phyloP scores from a whole-genome alignment of 2,113 vertebrate species.

The Psephotus haematonotus region DNA sequence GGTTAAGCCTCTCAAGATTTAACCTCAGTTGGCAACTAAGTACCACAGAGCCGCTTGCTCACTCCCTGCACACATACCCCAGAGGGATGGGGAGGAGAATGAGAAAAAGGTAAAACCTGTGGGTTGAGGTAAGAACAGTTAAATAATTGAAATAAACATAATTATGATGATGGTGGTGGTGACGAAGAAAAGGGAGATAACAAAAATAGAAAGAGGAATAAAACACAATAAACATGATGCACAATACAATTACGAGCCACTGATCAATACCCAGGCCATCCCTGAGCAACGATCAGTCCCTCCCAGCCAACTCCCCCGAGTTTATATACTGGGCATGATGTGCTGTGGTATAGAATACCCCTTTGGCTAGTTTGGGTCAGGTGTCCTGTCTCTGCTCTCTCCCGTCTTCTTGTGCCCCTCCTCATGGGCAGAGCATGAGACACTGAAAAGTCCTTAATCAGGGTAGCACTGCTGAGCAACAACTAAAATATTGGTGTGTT shows the following conservation, averaged over 20 bases:
- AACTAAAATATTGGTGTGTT: not conserved
- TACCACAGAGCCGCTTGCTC: not conserved
- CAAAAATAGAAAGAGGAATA: not conserved
- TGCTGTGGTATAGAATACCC: not conserved
- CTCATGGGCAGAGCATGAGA: not conserved
- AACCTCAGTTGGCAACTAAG: not conserved
- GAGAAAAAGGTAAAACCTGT: not conserved
- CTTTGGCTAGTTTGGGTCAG: not conserved
- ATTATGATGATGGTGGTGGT: not conserved
- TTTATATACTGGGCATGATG: not conserved
- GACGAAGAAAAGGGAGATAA: not conserved
- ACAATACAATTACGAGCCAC: not conserved
- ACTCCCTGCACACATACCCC: not conserved
- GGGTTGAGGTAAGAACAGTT: not conserved
- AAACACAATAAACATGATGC: not conserved
- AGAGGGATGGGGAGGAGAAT: not conserved
- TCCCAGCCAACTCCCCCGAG: not conserved
- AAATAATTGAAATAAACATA: not conserved
- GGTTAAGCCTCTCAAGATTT: not conserved
- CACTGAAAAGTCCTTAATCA: not conserved
- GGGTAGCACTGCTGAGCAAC: not conserved
- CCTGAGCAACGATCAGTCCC: not conserved
- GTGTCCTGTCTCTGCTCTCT: not conserved
- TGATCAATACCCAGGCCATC: fast-evolving
- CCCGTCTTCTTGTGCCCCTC: not conserved